phyloP scores from a whole-genome alignment of 2,113 vertebrate species.

The Dasyurus viverrinus region DNA sequence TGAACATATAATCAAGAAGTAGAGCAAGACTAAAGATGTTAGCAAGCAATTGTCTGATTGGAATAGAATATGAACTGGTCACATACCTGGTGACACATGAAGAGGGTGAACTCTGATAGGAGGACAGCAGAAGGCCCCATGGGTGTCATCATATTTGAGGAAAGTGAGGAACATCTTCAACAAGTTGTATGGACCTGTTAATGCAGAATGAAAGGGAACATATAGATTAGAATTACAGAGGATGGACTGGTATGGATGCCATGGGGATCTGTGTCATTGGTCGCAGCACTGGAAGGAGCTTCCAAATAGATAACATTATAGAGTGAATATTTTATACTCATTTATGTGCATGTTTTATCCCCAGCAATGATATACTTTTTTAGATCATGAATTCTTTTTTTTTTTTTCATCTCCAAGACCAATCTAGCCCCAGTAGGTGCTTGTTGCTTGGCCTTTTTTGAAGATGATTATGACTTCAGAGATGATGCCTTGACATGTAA shows the following conservation, averaged over 20 bases:
- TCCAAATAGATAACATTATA: background rate
- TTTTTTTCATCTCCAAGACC: no score
- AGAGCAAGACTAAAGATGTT: background rate
- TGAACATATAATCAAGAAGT: background rate
- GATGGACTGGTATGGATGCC: background rate
- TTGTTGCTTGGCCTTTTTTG: background rate
- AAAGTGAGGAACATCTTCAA: background rate
- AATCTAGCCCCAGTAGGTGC: background rate
- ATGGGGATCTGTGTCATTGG: background rate
- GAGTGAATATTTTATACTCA: background rate
- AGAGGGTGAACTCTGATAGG: background rate
- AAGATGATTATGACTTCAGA: no score
- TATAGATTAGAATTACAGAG: background rate
- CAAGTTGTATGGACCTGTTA: background rate
- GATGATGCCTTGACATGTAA: no score
- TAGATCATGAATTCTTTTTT: background rate
- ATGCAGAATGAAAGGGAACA: background rate
- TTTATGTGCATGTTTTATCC: background rate
- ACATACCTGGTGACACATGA: background rate
- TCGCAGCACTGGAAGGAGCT: no score
- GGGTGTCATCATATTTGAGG: background rate
- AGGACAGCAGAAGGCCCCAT: background rate
- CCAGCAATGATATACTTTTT: background rate
- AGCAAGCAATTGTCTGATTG: background rate
- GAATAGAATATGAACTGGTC: background rate